Evolutionary conservation across 2,113 vertebrate species (phyloP).

Genomic region (Clarias magur): DNA sequence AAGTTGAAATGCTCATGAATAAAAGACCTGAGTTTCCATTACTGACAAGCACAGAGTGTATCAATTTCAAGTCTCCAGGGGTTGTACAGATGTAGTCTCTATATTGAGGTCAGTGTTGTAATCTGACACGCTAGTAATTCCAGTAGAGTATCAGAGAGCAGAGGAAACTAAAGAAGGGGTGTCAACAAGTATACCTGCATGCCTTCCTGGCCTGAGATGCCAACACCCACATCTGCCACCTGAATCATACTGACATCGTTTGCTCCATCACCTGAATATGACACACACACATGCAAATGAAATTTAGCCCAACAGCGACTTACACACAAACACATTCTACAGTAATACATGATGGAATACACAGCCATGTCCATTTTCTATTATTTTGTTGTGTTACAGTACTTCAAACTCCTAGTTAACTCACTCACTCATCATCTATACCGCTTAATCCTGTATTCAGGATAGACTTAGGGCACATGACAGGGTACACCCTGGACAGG

Average conservation of each 20-base stretch:
- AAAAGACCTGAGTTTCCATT: neutral
- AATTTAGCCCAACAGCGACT: neutral
- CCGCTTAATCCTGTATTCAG: too few species aligned
- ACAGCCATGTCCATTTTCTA: neutral
- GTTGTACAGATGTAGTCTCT: neutral
- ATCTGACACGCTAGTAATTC: neutral
- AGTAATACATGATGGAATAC: neutral
- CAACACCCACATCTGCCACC: constrained; percentile 79
- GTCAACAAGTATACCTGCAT: constrained; percentile 78
- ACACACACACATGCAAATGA: neutral
- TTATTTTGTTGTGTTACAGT: neutral
- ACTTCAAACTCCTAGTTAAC: neutral
- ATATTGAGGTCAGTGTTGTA: neutral
- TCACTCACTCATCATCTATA: too few species aligned
- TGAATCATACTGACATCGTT: constrained; percentile 91
- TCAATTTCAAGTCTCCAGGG: neutral
- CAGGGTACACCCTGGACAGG: too few species aligned
- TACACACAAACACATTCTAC: neutral
- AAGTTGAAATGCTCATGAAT: neutral
- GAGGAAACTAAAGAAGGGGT: neutral
- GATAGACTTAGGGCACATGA: too few species aligned
- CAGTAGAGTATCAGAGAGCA: neutral
- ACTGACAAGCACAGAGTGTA: neutral
- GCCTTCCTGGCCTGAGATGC: constrained; percentile 84
- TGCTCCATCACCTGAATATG: constrained; percentile 79